Evolutionary conservation across 2,797 vertebrate species (phyloP).

Genomic region (Falco cherrug): DNA sequence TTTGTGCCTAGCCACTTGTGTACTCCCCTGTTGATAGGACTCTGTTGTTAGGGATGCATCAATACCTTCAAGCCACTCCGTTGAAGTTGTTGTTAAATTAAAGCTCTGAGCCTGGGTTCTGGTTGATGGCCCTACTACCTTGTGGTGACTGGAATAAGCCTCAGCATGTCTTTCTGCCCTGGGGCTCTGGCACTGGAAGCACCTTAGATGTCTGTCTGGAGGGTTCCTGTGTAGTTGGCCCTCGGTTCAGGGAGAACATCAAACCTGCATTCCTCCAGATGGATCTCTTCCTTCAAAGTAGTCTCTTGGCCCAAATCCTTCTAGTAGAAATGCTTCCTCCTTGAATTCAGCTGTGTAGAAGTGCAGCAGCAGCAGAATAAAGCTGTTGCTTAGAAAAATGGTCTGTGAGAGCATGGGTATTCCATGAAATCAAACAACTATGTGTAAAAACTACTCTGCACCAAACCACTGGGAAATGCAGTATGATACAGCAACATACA

Average conservation of each 20-base stretch:
- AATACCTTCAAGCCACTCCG: not conserved
- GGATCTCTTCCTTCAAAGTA: not conserved
- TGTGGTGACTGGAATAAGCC: not conserved
- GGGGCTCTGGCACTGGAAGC: not conserved
- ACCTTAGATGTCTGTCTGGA: not conserved
- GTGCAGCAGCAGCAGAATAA: not conserved
- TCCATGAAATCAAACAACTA: not conserved
- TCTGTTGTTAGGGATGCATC: not conserved
- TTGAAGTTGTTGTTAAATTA: not conserved
- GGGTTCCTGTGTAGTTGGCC: not conserved
- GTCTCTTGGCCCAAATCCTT: not conserved
- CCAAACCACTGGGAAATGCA: not conserved
- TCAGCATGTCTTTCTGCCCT: not conserved
- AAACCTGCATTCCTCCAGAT: not conserved
- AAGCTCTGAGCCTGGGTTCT: not conserved
- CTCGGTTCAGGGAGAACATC: not conserved
- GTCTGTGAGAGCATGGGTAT: not conserved
- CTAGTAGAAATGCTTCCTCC: not conserved
- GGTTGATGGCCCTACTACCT: not conserved
- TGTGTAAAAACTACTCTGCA: not conserved
- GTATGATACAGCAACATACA: accelerated
- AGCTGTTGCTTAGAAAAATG: not conserved
- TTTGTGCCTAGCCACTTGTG: not conserved
- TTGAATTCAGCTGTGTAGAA: not conserved
- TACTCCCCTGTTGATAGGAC: not conserved